phyloP scores from a whole-genome alignment of 2,113 vertebrate species.

The Nematolebias whitei region DNA sequence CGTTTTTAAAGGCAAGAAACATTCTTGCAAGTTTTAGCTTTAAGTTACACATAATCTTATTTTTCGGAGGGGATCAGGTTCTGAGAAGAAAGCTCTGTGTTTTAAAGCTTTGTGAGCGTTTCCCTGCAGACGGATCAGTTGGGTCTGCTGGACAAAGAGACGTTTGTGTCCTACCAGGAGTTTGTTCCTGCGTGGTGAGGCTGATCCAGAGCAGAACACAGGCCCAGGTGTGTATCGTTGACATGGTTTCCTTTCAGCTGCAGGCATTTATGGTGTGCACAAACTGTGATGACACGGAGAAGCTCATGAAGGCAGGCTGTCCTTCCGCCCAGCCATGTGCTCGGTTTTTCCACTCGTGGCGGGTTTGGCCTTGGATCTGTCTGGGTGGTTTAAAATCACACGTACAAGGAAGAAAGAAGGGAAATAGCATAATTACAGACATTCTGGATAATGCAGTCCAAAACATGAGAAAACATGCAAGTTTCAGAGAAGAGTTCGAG shows the following conservation, averaged over 20 bases:
- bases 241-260: conserved; percentile 51
- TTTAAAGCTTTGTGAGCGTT: neutral
- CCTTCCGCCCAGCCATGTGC: conserved; percentile 23
- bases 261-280: neutral
- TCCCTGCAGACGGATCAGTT: conserved; percentile 13
- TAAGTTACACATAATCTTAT: too few species aligned
- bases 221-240: conserved; percentile 50
- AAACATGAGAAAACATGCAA: conserved; percentile 1
- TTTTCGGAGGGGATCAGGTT: conserved; percentile 6
- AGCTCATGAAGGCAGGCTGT: neutral
- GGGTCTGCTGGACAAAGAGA: conserved; percentile 44
- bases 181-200: conserved; percentile 52
- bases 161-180: conserved; percentile 66
- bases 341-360: neutral
- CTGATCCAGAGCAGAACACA: conserved; percentile 59
- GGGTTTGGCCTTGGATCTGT: conserved; percentile 35
- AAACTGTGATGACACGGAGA: neutral
- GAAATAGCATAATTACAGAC: conserved; percentile 49
- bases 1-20: neutral
- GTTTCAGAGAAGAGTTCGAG: neutral
- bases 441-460: conserved; percentile 10
- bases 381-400: conserved; percentile 38
- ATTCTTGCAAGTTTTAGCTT: neutral
- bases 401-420: neutral
- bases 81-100: conserved; percentile 15